A percentile compares a stretch with the other conserved stretches of the same genome.
phyloP scores from a whole-genome alignment of 2,797 vertebrate genomes.

The Syngnathus acus region DNA sequence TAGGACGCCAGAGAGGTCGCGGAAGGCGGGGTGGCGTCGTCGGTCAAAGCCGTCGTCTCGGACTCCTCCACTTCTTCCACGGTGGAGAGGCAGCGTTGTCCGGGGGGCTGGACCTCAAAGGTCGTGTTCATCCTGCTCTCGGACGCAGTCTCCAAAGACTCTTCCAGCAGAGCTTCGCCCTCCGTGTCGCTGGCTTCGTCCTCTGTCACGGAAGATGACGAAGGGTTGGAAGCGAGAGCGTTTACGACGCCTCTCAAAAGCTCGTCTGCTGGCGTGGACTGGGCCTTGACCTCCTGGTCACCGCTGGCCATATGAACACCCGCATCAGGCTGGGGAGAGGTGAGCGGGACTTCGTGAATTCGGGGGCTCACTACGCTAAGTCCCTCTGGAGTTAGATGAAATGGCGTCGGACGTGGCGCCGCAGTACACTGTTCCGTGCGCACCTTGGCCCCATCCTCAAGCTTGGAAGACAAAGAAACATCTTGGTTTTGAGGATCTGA shows the following conservation, averaged over 20 bases:
- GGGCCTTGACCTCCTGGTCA: constrained; percentile 53
- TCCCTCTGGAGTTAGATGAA: constrained; percentile 68
- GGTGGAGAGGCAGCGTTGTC: constrained; percentile 53
- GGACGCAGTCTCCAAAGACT: constrained; percentile 27
- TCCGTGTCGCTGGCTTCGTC: constrained; percentile 74
- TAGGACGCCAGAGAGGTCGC: constrained; percentile 68
- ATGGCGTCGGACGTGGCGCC: constrained; percentile 11
- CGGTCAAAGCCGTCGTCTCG: constrained; percentile 31
- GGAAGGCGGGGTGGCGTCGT: constrained; percentile 62
- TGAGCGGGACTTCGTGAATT: constrained; percentile 1
- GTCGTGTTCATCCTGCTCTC: constrained; percentile 16
- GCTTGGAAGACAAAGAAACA: constrained; percentile 15
- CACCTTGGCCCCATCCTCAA: constrained; percentile 14
- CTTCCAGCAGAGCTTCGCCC: constrained; percentile 66
- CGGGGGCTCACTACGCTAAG: constrained; percentile 42
- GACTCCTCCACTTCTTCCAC: constrained; percentile 67
- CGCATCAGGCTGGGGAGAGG: constrained; percentile 35
- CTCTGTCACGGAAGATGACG: constrained; percentile 65
- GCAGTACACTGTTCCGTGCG: constrained; percentile 7
- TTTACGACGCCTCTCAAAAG: constrained; percentile 52
- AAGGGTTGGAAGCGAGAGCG: constrained; percentile 55
- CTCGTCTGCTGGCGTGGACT: constrained; percentile 66
- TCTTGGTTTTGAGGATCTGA: constrained; percentile 29
- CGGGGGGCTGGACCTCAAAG: constrained; percentile 28
- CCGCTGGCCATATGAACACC: constrained; percentile 40